These are phyloP conservation scores for Hipparchia semele DNA, from an alignment of 2,888 invertebrate species.

Conservation along the genomic window DNA sequence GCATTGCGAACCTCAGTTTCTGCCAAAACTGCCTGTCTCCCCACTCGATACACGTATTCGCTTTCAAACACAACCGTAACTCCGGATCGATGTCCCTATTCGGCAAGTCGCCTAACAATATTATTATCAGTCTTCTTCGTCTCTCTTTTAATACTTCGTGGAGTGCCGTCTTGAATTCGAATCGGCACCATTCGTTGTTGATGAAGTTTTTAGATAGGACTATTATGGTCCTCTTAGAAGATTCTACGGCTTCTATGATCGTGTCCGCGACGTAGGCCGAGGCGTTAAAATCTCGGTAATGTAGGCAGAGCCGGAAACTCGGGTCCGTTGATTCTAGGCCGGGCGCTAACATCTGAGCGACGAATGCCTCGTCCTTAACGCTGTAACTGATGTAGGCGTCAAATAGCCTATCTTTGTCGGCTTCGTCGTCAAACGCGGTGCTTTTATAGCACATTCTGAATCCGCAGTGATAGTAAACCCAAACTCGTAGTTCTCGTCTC, in stretches of 20 bases:
- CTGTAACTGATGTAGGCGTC: constrained; percentile 98
- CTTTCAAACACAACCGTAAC: constrained; percentile 93
- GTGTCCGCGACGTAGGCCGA: constrained; percentile 96
- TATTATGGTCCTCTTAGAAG: constrained; percentile 94
- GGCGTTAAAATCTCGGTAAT: constrained; percentile 95
- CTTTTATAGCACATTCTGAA: constrained; percentile 94
- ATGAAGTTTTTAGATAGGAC: constrained; percentile 96
- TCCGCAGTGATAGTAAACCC: constrained; percentile 94
- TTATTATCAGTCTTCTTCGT: constrained; percentile 93
- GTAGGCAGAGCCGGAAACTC: constrained; percentile 93
- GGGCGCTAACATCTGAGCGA: constrained; percentile 93
- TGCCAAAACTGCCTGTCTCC: constrained; percentile 98
- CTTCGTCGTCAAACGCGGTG: constrained; percentile 90
- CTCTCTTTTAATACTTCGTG: constrained; percentile 95
- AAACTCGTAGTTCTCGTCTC: constrained; percentile 90
- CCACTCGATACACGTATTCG: constrained; percentile 96
- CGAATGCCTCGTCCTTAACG: constrained; percentile 95
- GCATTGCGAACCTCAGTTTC: constrained; percentile 95
- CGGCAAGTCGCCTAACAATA: constrained; percentile 94
- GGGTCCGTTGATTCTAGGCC: constrained; percentile 92
- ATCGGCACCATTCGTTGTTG: constrained; percentile 97
- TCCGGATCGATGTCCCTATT: constrained; percentile 95
- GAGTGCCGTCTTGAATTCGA: constrained; percentile 97
- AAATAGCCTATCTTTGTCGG: constrained; percentile 93
- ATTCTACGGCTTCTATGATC: constrained; percentile 95